Conservation (phyloP, 2,797 vertebrate species). For the Pogoniulus pusillus region DNA sequence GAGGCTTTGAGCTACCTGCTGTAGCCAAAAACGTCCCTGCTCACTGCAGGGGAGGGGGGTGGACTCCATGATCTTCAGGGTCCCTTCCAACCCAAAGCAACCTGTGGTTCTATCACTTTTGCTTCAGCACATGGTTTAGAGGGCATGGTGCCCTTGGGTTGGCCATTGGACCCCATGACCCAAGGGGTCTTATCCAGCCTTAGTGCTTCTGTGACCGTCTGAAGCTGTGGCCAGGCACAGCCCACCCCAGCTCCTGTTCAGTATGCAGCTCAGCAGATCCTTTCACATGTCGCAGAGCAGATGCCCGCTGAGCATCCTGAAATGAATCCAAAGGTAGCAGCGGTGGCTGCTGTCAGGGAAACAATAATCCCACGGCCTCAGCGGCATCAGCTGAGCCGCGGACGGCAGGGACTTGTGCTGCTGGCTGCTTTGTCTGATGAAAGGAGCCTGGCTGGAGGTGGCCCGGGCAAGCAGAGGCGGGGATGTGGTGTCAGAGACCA, state of each 20-base stretch:
- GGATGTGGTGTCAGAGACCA: neutral
- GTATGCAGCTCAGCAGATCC: conserved; percentile 34
- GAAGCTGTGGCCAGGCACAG: neutral
- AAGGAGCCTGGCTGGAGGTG: neutral
- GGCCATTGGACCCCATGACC: neutral
- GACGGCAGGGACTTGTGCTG: neutral
- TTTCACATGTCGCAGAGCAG: conserved; percentile 23
- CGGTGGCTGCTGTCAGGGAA: conserved; percentile 42
- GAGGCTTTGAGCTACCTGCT: too few relatives aligned
- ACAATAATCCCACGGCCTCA: neutral
- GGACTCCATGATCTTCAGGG: too few relatives aligned
- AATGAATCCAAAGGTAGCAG: conserved; percentile 34
- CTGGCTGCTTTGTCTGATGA: neutral
- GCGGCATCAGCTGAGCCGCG: neutral
- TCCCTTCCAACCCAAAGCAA: too few relatives aligned
- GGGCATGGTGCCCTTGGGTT: neutral
- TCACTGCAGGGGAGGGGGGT: too few relatives aligned
- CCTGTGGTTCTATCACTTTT: too few relatives aligned
- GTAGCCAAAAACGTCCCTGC: too few relatives aligned
- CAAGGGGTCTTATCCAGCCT: neutral
- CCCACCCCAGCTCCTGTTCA: neutral
- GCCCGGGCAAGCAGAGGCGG: neutral
- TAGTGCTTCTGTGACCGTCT: neutral
- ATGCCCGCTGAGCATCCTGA: conserved; percentile 60
- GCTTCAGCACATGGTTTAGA: too few relatives aligned